Base-by-base conservation (phyloP, 2,888 invertebrate genomes). In the Apamea sordens region DNA sequence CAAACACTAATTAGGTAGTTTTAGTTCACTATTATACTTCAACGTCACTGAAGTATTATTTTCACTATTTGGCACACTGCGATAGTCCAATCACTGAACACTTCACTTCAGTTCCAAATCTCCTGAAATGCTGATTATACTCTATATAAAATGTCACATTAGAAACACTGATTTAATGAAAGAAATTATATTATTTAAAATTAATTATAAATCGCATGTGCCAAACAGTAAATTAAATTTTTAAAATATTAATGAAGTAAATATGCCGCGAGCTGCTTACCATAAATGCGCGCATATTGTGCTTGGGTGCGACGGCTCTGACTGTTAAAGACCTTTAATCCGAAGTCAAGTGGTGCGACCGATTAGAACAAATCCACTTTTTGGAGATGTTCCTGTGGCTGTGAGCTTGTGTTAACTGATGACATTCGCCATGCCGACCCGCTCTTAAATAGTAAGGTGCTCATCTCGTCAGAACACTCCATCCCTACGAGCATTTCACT, bases 401-500 rank as follows among this genome's bases (percentile, higher is more conserved):
- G 94, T 91, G 94, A 93, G 94, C 94, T 94, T 84, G 93, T 94
- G 95, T 94, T 96, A 94, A 97, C 96, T 97, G 96, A 97, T 97
- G 96, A 95, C 95, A 96, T 96, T 96, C 95, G 94, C 95, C 92
- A 93, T 92, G 93, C 93, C 93, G 94, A 92, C 94, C 94, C 95
- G 96, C 96, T 95, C 96, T 97, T 97, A 97, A 96, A 97, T 97
- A 97, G 93, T 89, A 93, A 95, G 93, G 93, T 95, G 95, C 96
- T 96, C 96, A 96, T 97, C 96, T 96, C 95, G 95, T 93, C 94
- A 92, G 95, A 95, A 93, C 94, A 94, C 96, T 95, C 95, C 96
- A 96, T 95, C 96, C 96, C 96, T 96, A 95, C 96, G 95, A 93
- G 90, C 96, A 96, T 96, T 96, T 96, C 96, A 96, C 96, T 95